A percentile compares a stretch with the other conserved stretches of the same genome.
These are phyloP conservation scores for Cebidichthys violaceus DNA, from an alignment of 2,113 vertebrate genomes.

Conservation along the genomic window DNA sequence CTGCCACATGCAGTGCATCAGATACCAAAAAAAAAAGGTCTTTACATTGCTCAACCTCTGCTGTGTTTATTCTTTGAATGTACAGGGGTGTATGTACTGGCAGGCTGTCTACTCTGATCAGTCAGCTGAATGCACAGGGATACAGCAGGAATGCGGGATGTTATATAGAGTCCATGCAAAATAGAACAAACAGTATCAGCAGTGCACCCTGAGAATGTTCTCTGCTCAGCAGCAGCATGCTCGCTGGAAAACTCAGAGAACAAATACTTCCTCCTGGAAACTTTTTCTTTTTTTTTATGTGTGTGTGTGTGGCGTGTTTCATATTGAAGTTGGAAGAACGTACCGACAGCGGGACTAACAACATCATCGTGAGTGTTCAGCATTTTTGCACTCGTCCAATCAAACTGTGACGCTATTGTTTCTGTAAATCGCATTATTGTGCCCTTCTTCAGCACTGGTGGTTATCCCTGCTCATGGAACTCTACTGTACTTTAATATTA, in stretches of 20 bases:
- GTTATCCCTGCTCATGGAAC: background rate
- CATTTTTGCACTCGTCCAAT: background rate
- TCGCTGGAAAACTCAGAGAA: slow-evolving; percentile 29
- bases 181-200: slow-evolving; percentile 61
- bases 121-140: slow-evolving; percentile 49
- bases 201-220: slow-evolving; percentile 41
- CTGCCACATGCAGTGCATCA: slow-evolving; percentile 31
- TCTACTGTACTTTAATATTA: background rate
- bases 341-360: background rate
- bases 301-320: slow-evolving; percentile 3
- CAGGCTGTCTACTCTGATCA: slow-evolving; percentile 66
- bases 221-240: slow-evolving; percentile 43
- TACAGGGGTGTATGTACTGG: slow-evolving; percentile 24
- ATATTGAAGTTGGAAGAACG: background rate
- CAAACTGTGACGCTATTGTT: slow-evolving; percentile 3
- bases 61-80: slow-evolving; percentile 58
- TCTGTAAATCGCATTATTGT: background rate
- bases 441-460: background rate
- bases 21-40: slow-evolving; percentile 51
- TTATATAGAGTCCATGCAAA: slow-evolving; percentile 51
- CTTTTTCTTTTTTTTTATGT: background rate
- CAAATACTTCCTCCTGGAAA: slow-evolving; percentile 42
- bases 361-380: background rate
- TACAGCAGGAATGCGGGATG: slow-evolving; percentile 54
- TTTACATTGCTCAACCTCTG: slow-evolving; percentile 36